phyloP scores from a whole-genome alignment of 2,888 invertebrate genomes.

The Opisthograptis luteolata region DNA sequence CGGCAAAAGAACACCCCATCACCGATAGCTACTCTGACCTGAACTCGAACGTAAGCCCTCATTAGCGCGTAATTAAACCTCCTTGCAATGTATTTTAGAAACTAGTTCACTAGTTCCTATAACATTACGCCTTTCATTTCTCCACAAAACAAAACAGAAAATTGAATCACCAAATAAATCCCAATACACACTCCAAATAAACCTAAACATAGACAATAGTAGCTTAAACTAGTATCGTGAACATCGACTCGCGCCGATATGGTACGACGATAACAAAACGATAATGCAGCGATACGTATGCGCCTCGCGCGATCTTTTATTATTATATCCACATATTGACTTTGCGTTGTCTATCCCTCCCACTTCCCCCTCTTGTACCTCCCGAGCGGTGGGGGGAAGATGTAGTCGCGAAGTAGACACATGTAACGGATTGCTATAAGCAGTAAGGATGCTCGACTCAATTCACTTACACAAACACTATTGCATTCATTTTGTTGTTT shows the following conservation, averaged over 20 bases:
- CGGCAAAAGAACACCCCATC: no score
- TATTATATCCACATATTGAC: slow-evolving; percentile 83
- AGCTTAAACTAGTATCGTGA: slow-evolving; percentile 32
- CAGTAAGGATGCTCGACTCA: slow-evolving; percentile 6
- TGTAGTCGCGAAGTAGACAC: slow-evolving; percentile 23
- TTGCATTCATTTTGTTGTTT: no score
- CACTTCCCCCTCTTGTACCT: slow-evolving; percentile 19
- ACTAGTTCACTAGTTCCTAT: no score
- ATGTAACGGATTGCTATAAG: slow-evolving; percentile 30
- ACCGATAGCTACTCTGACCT: no score
- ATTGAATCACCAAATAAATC: slow-evolving; percentile 22
- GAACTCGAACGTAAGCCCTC: no score
- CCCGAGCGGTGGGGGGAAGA: slow-evolving; percentile 27
- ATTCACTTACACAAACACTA: background rate
- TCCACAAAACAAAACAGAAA: slow-evolving; percentile 22
- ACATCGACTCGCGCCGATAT: slow-evolving; percentile 44
- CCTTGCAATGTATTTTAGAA: no score
- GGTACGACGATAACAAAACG: slow-evolving; percentile 59
- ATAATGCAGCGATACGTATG: slow-evolving; percentile 76
- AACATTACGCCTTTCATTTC: no score
- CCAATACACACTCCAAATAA: slow-evolving; percentile 11
- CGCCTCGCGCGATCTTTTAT: slow-evolving; percentile 72
- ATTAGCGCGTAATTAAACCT: no score
- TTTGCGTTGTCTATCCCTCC: slow-evolving; percentile 68
- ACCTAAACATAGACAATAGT: slow-evolving; percentile 26